A percentile compares a stretch with the other conserved stretches of the same genome.
Evolutionary conservation across 2,113 vertebrate genomes (phyloP).

Genomic region (Solea solea): DNA sequence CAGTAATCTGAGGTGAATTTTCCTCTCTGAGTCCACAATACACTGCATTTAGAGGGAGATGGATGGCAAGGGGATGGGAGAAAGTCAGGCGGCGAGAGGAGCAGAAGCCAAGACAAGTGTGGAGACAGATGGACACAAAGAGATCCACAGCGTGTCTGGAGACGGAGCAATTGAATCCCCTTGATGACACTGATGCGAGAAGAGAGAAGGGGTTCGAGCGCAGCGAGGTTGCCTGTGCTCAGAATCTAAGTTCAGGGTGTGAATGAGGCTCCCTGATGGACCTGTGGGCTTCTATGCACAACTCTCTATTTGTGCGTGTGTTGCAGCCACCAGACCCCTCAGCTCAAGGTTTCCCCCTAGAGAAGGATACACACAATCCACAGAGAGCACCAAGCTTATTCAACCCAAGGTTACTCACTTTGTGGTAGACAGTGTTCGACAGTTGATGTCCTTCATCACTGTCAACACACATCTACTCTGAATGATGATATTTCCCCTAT

Average conservation of each 20-base stretch:
- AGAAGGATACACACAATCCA: conserved; percentile 36
- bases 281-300: conserved; percentile 29
- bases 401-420: conserved; percentile 30
- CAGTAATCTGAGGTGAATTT: conserved; percentile 12
- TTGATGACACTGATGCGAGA: conserved; percentile 33
- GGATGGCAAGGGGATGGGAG: conserved; percentile 8
- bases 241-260: conserved; percentile 26
- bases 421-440: conserved; percentile 18
- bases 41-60: conserved; percentile 5
- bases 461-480: conserved; percentile 26
- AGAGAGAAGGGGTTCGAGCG: background rate
- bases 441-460: conserved; percentile 45
- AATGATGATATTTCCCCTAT: conserved; percentile 20
- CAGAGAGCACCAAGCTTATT: conserved; percentile 14
- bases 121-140: conserved; percentile 46
- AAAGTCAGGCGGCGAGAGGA: background rate
- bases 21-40: conserved; percentile 12
- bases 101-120: conserved; percentile 23
- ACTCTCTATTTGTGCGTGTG: conserved; percentile 8
- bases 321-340: conserved; percentile 10
- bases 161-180: conserved; percentile 35
- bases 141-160: conserved; percentile 14
- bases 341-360: conserved; percentile 58
- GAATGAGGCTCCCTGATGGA: conserved; percentile 32
- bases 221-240: conserved; percentile 38